These are phyloP conservation scores for Ricordea florida DNA, from an alignment of 92 coral and sea anemone genomes.

Conservation along the genomic window DNA sequence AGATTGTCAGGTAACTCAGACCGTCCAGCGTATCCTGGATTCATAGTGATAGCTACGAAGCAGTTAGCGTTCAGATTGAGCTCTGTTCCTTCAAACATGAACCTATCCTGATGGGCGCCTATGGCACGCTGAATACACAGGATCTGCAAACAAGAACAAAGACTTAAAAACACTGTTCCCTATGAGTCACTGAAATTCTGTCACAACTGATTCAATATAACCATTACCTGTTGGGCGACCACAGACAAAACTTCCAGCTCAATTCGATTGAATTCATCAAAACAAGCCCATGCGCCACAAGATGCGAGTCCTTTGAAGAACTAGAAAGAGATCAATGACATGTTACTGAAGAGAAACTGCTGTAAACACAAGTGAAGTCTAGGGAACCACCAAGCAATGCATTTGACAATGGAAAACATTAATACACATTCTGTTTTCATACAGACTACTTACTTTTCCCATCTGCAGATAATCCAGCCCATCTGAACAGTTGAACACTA, in stretches of 20 bases:
- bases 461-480: slow-evolving; percentile 98
- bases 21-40: slow-evolving; percentile 99
- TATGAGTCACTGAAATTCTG: no score
- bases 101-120: slow-evolving; percentile 93
- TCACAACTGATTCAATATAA: neutral
- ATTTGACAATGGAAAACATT: neutral
- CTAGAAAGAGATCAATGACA: slow-evolving; percentile 25
- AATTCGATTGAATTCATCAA: slow-evolving; percentile 99
- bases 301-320: slow-evolving; percentile 99
- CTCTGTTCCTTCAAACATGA: slow-evolving; percentile 95
- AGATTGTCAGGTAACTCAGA: slow-evolving; percentile 99
- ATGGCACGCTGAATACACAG: slow-evolving; percentile 93
- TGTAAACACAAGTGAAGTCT: no score
- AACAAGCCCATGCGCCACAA: slow-evolving; percentile 99
- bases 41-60: slow-evolving; percentile 98
- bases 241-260: slow-evolving; percentile 98
- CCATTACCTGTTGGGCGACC: slow-evolving; percentile 94
- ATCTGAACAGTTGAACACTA: slow-evolving; percentile 98
- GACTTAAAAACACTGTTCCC: neutral
- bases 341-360: no score
- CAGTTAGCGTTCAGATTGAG: slow-evolving; percentile 94
- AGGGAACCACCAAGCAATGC: no score
- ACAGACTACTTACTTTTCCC: slow-evolving; percentile 95
- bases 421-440: neutral
- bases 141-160: slow-evolving; percentile 43